Conservation (phyloP, 2,888 invertebrate species). For the Stenodema calcarata region DNA sequence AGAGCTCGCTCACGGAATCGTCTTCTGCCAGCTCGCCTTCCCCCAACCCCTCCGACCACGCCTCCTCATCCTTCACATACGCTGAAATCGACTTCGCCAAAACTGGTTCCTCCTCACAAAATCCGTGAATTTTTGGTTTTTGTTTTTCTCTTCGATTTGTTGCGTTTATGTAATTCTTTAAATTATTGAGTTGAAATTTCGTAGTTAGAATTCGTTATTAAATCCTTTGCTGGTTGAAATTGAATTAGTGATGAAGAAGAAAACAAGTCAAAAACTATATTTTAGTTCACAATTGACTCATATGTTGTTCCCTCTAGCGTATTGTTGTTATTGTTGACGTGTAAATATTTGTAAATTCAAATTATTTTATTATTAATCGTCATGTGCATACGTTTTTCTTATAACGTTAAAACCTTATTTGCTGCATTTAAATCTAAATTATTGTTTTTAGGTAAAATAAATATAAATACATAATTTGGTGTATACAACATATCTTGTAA, state of each 20-base stretch:
- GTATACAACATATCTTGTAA: conserved; percentile 37
- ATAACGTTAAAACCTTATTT: not conserved
- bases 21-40: conserved; percentile 59
- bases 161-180: not conserved
- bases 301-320: not conserved
- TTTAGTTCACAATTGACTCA: conserved; percentile 9
- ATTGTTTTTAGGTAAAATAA: not conserved
- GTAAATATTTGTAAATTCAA: conserved; percentile 45
- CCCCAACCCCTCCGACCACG: conserved; percentile 56
- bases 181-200: not conserved
- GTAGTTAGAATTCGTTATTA: not conserved
- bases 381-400: conserved; percentile 19
- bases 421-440: conserved; percentile 39
- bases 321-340: conserved; percentile 23
- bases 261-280: not conserved
- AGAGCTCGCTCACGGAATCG: conserved; percentile 57
- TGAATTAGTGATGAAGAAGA: not conserved
- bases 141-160: not conserved
- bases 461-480: not conserved
- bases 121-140: not conserved
- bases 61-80: conserved; percentile 68
- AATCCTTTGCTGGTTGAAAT: not conserved
- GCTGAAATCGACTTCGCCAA: conserved; percentile 82
- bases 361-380: conserved; percentile 30
- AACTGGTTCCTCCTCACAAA: conserved; percentile 57